Base-by-base conservation (phyloP, 1,140 invertebrate genomes). In the Drosophila asahinai region DNA sequence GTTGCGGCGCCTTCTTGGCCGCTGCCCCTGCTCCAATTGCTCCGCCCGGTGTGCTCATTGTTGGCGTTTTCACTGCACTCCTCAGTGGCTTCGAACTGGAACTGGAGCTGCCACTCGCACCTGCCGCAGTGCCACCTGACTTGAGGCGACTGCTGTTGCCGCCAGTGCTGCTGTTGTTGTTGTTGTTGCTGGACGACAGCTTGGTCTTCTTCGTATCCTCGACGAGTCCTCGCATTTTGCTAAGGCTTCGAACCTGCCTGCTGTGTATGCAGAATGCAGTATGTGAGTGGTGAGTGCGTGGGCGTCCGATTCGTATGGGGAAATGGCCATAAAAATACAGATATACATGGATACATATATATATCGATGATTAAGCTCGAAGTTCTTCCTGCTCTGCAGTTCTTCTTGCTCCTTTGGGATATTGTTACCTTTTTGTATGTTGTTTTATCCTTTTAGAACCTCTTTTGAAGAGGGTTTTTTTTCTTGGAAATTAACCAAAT, bases 191-290 rank as follows among this genome's bases (percentile, higher is more conserved):
- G 25, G 77, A 71, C 17, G 76, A 82, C 49, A 91, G 48, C 45
- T 80, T 86, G 33, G 89, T 74, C 75, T 91, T 92, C 61, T 91
- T 92, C 7, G 91, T 70, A 71, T 92, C 91, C 67, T 92, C 91
- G 55, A 79, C 83, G 40, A 92, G 68, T 73, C 86, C 83, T 80
- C 91, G 91, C 91, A 92, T 92, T 64, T 89, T 91, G 54, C 42
- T 64, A 43, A 22, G 54, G 70, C 68, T 80, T 64, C 70, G 19
- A 63, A 48, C n/a, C 43, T 45, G 36, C 22, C 65, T 51, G 36
- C 52, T 54, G 54, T 57, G 54, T 57, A 57, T 57, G 54, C 54
- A 57, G 36, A 25, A 7, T 40, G 33, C 36, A 40, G 52, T 55
- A 55, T 57, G 75, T 67, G 42, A 54, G 48, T 74, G 52, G 75